Evolutionary conservation across 2,113 vertebrate genomes (phyloP).

Genomic region (Grantiella picta): DNA sequence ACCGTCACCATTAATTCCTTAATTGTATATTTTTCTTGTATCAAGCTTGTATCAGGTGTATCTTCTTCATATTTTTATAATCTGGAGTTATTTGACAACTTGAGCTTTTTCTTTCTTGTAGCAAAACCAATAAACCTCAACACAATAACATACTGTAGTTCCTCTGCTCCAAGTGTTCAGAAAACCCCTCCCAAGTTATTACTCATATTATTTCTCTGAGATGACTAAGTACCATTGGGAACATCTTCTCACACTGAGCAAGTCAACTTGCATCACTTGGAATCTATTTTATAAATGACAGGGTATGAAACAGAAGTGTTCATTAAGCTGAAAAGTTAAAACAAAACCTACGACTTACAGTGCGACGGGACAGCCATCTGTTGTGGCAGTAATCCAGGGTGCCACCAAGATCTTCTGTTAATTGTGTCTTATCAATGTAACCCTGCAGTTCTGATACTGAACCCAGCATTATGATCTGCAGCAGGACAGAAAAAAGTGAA

Average conservation of each 20-base stretch:
- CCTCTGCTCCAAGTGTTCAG: conserved; percentile 6
- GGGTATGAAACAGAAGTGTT: background rate
- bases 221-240: conserved; percentile 69
- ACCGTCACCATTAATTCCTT: conserved; percentile 38
- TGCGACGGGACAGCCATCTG: conserved; percentile 91
- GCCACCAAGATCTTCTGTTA: conserved; percentile 93
- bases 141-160: background rate
- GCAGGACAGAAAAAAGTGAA: background rate
- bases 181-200: conserved; percentile 64
- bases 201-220: conserved; percentile 47
- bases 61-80: background rate
- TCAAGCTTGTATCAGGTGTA: background rate
- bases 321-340: background rate
- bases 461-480: conserved; percentile 97
- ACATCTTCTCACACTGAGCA: conserved; percentile 48
- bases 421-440: conserved; percentile 91
- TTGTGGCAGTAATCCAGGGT: conserved; percentile 93
- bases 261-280: conserved; percentile 16
- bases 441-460: conserved; percentile 91
- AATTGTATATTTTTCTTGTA: background rate
- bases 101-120: background rate
- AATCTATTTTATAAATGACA: conserved; percentile 14
- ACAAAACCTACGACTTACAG: conserved; percentile 75
- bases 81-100: background rate
- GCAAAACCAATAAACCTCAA: background rate